Evolutionary conservation across 2,113 vertebrate species (phyloP), one percentile per base, ranked within the genome.

Genomic region (Amblyopsis rosae): DNA sequence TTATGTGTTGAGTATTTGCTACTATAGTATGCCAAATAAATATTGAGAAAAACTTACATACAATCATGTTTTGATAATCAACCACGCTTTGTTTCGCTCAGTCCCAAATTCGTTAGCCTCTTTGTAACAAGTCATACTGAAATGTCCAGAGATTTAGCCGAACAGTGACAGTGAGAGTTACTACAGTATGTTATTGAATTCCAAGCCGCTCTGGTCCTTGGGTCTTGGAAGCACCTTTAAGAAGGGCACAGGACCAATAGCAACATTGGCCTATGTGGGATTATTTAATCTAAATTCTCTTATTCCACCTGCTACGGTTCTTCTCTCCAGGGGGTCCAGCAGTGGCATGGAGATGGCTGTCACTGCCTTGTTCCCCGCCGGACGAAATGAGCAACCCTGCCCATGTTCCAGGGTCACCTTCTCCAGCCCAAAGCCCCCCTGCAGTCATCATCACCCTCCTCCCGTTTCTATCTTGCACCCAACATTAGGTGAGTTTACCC

Each of bases 371-470:
- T 77, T 86, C 79, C 67, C 72, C 81, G 81, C 73, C 85, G 83
- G 76, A 68, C 69, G 85, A 83, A 88, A 82, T 81, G 77, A 84
- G 80, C 81, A 76, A 66, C 59, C 51, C 76, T 72, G 75, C 74
- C 75, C 75, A 67, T 8, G 13, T 79, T 65, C 78, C 80, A 87
- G 86, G 87, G 86, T 90, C 86, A 89, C 88, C 86, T 90, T 90
- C 65, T 32, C 12, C 41, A 50, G 67, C 72, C 63, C 12, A 61
- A n/a, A 81, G 64, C 80, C 47, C 50, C 56, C 62, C 46, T 5
- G 4, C 15, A 51, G 41, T 57, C 46, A 12, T n/a, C 45, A n/a
- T 12, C 32, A 13, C n/a, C 17, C 15, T 17, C 11, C 69, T 12
- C 15, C 10, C 6, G 46, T 56, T 4, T 47, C 46, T 46, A 59